Percentiles rank a stretch among this genome's conserved stretches.
Conservation (phyloP, 2,888 invertebrate genomes). For the Marronus borbonicus region DNA sequence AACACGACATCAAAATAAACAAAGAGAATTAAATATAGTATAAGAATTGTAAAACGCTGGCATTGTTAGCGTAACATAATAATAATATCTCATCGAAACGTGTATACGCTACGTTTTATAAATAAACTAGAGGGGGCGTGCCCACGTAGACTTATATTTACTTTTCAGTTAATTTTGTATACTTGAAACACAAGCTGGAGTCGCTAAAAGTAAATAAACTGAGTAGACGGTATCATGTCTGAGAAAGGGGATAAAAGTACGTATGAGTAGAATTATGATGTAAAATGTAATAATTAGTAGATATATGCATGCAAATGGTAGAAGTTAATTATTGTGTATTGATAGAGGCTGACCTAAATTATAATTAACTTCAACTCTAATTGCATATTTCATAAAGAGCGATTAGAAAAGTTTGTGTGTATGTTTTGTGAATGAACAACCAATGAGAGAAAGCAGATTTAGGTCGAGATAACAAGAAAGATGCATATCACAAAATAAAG, state of each 20-base stretch:
- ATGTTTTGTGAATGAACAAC: too few species aligned
- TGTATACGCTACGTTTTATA: slow-evolving; percentile 33
- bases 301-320: slow-evolving; percentile 5
- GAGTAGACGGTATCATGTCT: too few species aligned
- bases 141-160: slow-evolving; percentile 33
- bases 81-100: background rate
- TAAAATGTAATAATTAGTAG: background rate
- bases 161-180: slow-evolving; percentile 31
- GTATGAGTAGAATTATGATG: too few species aligned
- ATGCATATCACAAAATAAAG: slow-evolving; percentile 1
- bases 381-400: too few species aligned
- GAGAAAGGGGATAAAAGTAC: too few species aligned
- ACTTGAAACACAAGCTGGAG: slow-evolving; percentile 14
- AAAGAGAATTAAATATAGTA: background rate
- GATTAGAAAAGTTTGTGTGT: too few species aligned
- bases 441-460: too few species aligned
- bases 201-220: background rate
- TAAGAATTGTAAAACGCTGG: background rate
- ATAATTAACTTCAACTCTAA: too few species aligned
- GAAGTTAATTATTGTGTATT: background rate
- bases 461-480: too few species aligned
- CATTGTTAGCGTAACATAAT: slow-evolving; percentile 27
- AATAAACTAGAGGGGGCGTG: slow-evolving; percentile 34
- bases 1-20: background rate
- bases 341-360: background rate